phyloP scores from a whole-genome alignment of 2,888 invertebrate genomes.

The Drosophila kuntzei region DNA sequence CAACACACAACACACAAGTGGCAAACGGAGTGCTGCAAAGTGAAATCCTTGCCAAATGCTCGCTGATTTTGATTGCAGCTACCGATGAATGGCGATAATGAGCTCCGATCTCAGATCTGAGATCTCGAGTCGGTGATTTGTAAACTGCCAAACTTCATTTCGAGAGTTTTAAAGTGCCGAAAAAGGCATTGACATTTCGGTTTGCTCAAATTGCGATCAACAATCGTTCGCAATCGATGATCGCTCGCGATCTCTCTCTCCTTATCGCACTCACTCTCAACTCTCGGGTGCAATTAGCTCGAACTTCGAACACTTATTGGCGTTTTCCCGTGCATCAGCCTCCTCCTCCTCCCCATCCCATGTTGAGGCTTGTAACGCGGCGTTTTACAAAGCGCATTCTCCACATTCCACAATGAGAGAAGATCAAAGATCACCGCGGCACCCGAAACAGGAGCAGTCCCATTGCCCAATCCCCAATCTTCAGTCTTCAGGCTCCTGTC shows the following conservation, averaged over 20 bases:
- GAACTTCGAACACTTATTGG: constrained; percentile 80
- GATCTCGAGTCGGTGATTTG: constrained; percentile 70
- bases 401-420: constrained; percentile 56
- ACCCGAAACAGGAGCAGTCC: constrained; percentile 66
- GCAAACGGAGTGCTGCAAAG: constrained; percentile 43
- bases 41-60: constrained; percentile 69
- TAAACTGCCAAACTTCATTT: constrained; percentile 80
- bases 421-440: constrained; percentile 80
- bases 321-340: constrained; percentile 57
- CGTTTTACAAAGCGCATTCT: constrained; percentile 79
- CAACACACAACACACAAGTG: constrained; percentile 40
- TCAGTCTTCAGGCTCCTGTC: constrained; percentile 12
- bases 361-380: constrained; percentile 67
- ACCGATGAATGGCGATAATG: constrained; percentile 75
- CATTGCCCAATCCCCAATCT: constrained; percentile 1
- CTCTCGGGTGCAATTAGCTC: constrained; percentile 71
- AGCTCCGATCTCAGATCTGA: constrained; percentile 32
- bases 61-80: constrained; percentile 67
- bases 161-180: constrained; percentile 76
- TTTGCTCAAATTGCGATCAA: constrained; percentile 67
- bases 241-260: constrained; percentile 32
- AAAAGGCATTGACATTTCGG: constrained; percentile 77
- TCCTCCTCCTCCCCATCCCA: neutral
- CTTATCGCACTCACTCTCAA: constrained; percentile 33
- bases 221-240: constrained; percentile 66